phyloP scores from a whole-genome alignment of 2,113 vertebrate species.

The Siphamia tubifer region DNA sequence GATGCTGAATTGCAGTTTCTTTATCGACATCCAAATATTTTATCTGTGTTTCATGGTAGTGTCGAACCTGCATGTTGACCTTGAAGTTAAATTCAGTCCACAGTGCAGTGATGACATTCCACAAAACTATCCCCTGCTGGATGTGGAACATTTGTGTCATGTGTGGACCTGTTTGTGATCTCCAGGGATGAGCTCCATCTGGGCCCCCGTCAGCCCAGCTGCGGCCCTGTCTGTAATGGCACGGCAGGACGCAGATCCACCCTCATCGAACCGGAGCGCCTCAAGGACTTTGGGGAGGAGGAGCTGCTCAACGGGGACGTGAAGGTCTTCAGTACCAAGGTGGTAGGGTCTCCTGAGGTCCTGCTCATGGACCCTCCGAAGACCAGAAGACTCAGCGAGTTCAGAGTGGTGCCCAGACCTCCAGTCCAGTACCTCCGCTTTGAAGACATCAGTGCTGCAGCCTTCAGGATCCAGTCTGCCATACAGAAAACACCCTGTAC shows the following conservation, averaged over 20 bases:
- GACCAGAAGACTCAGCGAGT: conserved; percentile 55
- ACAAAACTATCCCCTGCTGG: too few relatives aligned
- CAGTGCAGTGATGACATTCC: too few relatives aligned
- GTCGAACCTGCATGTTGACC: too few relatives aligned
- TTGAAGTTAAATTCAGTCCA: too few relatives aligned
- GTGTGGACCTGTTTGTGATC: background rate
- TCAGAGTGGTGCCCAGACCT: conserved; percentile 57
- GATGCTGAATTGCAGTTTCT: too few relatives aligned
- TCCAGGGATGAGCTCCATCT: conserved; percentile 77
- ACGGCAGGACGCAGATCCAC: conserved; percentile 58
- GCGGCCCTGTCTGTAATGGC: conserved; percentile 69
- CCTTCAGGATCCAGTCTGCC: conserved; percentile 85
- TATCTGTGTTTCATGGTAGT: too few relatives aligned
- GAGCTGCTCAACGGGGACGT: conserved; percentile 84
- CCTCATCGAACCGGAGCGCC: conserved; percentile 85
- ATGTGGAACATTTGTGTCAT: too few relatives aligned
- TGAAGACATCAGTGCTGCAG: conserved; percentile 89
- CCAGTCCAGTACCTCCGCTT: conserved; percentile 80
- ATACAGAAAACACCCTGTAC: conserved; percentile 90
- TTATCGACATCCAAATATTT: too few relatives aligned
- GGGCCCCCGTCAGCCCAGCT: conserved; percentile 55
- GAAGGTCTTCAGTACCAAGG: conserved; percentile 79
- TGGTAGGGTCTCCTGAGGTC: conserved; percentile 69
- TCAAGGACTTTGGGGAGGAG: conserved; percentile 91
- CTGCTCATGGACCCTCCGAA: conserved; percentile 75